Evolutionary conservation across 2,113 vertebrate genomes (phyloP).

Genomic region (Pan troglodytes): NHGRI_mPanTro3-v2.1_pri NC_072408.2:81146501-81147000

Average conservation of each 20-base stretch:
- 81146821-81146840: background rate
- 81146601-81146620: background rate
- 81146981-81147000: constrained; percentile 31
- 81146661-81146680: background rate
- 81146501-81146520: background rate
- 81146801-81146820: background rate
- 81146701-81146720: background rate
- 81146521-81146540: background rate
- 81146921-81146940: background rate
- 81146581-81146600: background rate
- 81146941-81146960: background rate
- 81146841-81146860: background rate
- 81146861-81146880: background rate
- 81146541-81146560: background rate
- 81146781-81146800: background rate
- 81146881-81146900: background rate
- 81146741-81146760: too few relatives aligned
- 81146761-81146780: background rate
- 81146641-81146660: background rate
- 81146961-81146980: background rate
- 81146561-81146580: background rate
- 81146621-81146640: background rate
- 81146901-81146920: background rate
- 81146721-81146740: too few relatives aligned
- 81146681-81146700: background rate